Base-by-base conservation (phyloP, 2,113 vertebrate species). In the Oreochromis tanganicae region DNA sequence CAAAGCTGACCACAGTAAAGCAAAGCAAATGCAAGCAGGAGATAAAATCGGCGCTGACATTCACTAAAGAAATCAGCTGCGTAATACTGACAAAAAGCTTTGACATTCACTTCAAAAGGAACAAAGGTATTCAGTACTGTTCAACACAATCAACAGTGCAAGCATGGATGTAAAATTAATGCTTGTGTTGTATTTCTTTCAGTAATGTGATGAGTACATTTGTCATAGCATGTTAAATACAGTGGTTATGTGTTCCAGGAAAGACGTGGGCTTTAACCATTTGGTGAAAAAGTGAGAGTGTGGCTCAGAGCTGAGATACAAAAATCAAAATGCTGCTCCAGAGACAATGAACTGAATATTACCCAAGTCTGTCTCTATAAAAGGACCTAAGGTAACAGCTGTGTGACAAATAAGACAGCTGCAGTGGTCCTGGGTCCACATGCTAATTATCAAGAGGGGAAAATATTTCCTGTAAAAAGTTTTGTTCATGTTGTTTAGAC, bases 111-210 rank as follows among this genome's bases (percentile, higher is more conserved):
- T 75, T 89, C 61, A 86, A 78, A 83, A 87, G 82, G 59, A 87
- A 91, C 86, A 50, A 83, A 90, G 21, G 66, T 87, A 48, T 83
- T 85, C 29, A 50, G 66, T 41, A 85, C 83, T 29, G 63, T 81
- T 85, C 27, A 78, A 93, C 91, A 93, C 91, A 91, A 91, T 88
- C 89, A 86, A 88, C 87, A 81, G 88, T 89, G 87, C 90, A 90
- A 87, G 91, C 94, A 86, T 87, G 92, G 91, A 88, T 34, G 86
- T 54, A 12, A 89, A 88, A 86, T 54, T 78, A n/a, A 86, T 17
- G 61, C 21, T 14, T 1, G 27, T 54, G 17, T 57, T 1, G 3
- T 57, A 81, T 52, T 61, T 52, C 83, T 11, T 5, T 32, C 32
- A 16, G 43, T 54, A 57, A 36, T 43, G 46, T 52, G 84, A 66